Evolutionary conservation across 2,113 vertebrate genomes (phyloP), one percentile per base, ranked within the genome.

Genomic region (Oxyruncus cristatus): DNA sequence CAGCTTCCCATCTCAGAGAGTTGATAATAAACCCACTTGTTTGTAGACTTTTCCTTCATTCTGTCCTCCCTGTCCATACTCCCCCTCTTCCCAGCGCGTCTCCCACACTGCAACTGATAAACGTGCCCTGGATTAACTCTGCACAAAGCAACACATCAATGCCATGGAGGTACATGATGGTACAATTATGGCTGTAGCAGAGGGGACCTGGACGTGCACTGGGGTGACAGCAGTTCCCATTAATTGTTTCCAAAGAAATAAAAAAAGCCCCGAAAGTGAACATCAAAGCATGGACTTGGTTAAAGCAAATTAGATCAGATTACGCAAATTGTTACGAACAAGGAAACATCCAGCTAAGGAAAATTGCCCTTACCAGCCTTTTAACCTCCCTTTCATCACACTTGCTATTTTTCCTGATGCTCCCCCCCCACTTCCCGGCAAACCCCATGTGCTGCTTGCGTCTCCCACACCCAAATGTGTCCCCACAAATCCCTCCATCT

Each of bases 141-240:
- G 23, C 2, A 4, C 33, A 76, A 52, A 68, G 56, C n/a, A 53
- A 35, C 0, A 4, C 17, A 22, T 12, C 3, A 3, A 19, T 66
- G 35, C 6, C 70, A 42, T 50, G 59, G 32, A 3, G 6, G 30
- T 52, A 21, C 0, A 0, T 46, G 35, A 37, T 14, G 42, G 12
- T 68, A 59, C 35, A 92, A 8, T 8, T 39, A 30, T 15, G 66
- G 37, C 27, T 39, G n/a, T 5, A 85, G 58, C 62, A 74, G 33
- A 46, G 9, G n/a, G 33, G 12, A 58, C 22, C 4, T 13, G 35
- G 63, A 47, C 52, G 26, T 5, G 52, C 59, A 32, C 23, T 33
- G n/a, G 14, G 15, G 15, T 63, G 72, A 73, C 14, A 70, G 39
- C 11, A 76, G 8, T 27, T 70, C 59, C 23, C 10, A 20, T 16